A percentile compares a stretch with the other conserved stretches of the same genome.
Conservation (phyloP, 30 jellyfish, hydroid and myxozoan genomes). For the Morbakka virulenta region DNA sequence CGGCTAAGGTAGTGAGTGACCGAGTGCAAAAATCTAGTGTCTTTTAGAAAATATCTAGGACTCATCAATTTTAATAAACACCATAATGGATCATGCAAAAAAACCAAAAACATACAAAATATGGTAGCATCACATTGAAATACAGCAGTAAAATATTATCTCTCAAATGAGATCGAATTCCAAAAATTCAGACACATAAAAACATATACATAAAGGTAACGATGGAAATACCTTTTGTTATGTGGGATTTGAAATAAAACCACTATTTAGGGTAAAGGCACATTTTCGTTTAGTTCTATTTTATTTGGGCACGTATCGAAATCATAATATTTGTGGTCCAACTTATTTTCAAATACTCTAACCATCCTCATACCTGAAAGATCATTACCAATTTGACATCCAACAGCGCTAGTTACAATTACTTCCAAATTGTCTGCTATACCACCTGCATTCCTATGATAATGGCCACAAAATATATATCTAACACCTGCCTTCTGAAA, state of each 20-base stretch:
- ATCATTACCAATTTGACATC: slow-evolving; percentile 90
- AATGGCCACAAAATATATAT: slow-evolving; percentile 92
- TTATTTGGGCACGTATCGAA: slow-evolving; percentile 53
- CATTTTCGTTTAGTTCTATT: slow-evolving; percentile 16
- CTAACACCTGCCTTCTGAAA: slow-evolving; percentile 68
- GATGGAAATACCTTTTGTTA: background rate
- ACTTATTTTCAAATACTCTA: slow-evolving; percentile 59
- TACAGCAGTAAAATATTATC: too few relatives aligned
- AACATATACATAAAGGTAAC: too few relatives aligned
- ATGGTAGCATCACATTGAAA: too few relatives aligned
- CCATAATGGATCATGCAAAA: too few relatives aligned
- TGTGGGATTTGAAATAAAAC: too few relatives aligned
- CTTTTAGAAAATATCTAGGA: too few relatives aligned
- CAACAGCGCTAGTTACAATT: slow-evolving; percentile 86
- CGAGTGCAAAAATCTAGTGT: too few relatives aligned
- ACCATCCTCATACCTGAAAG: slow-evolving; percentile 89
- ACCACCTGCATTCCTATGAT: slow-evolving; percentile 96
- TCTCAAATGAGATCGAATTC: too few relatives aligned
- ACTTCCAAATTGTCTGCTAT: slow-evolving; percentile 72
- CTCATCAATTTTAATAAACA: too few relatives aligned
- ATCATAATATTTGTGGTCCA: slow-evolving; percentile 89
- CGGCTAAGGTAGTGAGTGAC: too few relatives aligned
- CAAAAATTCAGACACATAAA: too few relatives aligned
- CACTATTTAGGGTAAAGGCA: slow-evolving; percentile 18
- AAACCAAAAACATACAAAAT: too few relatives aligned